These are phyloP conservation scores for Glossophaga mutica DNA, from an alignment of 2,797 vertebrate species.

Conservation along the genomic window DNA sequence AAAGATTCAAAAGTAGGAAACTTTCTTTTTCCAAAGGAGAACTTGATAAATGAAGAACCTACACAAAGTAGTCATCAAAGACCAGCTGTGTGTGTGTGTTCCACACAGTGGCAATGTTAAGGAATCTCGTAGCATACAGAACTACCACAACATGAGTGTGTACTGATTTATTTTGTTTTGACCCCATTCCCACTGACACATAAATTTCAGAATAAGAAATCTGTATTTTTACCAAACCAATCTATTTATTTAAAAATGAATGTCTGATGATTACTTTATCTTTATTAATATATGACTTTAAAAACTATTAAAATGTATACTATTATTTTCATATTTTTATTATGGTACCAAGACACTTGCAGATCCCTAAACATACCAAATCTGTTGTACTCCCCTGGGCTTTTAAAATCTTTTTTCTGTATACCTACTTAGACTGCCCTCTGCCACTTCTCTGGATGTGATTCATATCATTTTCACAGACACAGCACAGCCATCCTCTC, in stretches of 20 bases:
- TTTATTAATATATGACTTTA: neutral
- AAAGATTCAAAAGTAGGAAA: neutral
- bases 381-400: neutral
- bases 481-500: neutral
- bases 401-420: neutral
- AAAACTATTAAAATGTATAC: neutral
- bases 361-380: neutral
- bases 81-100: neutral
- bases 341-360: neutral
- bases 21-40: neutral
- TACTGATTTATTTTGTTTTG: neutral
- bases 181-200: neutral
- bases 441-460: neutral
- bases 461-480: neutral
- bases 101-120: neutral
- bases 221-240: neutral
- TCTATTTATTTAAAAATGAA: neutral
- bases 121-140: neutral
- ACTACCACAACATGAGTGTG: neutral
- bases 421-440: neutral
- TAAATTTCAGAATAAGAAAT: neutral
- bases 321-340: neutral
- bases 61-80: neutral
- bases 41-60: neutral
- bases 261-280: neutral